These are phyloP conservation scores for Trachops cirrhosus DNA, from an alignment of 2,797 vertebrate species.

Conservation along the genomic window DNA sequence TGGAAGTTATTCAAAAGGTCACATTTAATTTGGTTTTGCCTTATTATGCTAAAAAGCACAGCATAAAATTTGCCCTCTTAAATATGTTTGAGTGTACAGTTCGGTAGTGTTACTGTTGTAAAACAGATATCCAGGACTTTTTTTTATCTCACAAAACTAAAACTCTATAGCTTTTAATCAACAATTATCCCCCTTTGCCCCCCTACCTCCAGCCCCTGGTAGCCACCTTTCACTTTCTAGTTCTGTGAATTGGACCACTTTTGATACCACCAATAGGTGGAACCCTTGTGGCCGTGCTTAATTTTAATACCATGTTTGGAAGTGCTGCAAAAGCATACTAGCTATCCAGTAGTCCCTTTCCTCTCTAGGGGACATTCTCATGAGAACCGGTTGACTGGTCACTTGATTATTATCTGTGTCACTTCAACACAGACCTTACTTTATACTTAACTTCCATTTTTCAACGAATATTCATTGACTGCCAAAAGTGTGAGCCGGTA, in stretches of 20 bases:
- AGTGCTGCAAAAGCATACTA: background rate
- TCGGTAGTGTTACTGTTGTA: background rate
- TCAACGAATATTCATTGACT: background rate
- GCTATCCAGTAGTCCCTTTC: background rate
- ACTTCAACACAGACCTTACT: background rate
- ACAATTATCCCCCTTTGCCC: background rate
- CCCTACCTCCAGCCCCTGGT: rapidly evolving
- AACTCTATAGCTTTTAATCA: background rate
- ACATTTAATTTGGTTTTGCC: background rate
- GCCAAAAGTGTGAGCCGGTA: background rate
- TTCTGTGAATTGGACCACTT: background rate
- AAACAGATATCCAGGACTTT: background rate
- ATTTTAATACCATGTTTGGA: conserved; percentile 21
- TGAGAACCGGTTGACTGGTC: background rate
- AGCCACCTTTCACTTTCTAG: background rate
- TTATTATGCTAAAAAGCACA: background rate
- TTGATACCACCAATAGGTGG: background rate
- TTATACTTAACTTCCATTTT: background rate
- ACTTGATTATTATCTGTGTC: background rate
- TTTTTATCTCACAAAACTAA: background rate
- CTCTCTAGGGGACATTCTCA: background rate
- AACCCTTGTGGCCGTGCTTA: background rate
- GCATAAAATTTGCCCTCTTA: background rate
- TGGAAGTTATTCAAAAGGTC: background rate
- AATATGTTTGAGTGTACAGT: background rate